Conservation (phyloP, 1,140 invertebrate genomes). For the Thereuonema tuberculata region DNA sequence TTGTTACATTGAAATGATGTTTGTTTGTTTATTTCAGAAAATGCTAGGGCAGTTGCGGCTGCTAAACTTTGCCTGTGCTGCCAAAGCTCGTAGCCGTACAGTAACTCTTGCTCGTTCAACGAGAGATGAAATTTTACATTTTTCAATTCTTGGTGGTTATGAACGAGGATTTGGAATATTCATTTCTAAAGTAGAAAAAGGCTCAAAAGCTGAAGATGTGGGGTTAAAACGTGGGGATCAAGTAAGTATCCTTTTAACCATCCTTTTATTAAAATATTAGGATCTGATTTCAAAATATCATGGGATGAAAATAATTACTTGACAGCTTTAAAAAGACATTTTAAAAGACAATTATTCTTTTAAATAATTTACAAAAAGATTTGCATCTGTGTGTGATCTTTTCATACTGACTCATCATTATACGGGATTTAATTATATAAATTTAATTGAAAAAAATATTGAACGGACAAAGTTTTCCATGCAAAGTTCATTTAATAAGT, state of each 20-base stretch:
- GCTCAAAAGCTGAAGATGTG: constrained; percentile 88
- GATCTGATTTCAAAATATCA: background rate
- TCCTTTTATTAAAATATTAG: background rate
- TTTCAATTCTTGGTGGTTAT: constrained; percentile 84
- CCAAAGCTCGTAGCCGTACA: constrained; percentile 81
- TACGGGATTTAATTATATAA: too few species aligned
- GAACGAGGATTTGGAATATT: constrained; percentile 86
- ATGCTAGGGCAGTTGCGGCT: constrained; percentile 44
- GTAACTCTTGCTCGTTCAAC: constrained; percentile 81
- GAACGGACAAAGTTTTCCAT: too few species aligned
- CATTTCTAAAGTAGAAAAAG: constrained; percentile 81
- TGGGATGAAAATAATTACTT: too few species aligned
- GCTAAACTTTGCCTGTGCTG: constrained; percentile 89
- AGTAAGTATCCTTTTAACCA: constrained; percentile 25
- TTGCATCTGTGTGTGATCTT: too few species aligned
- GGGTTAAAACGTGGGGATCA: constrained; percentile 95
- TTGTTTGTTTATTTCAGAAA: constrained; percentile 12
- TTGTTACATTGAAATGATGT: background rate
- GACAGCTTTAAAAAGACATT: too few species aligned
- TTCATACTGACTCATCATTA: too few species aligned
- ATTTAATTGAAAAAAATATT: too few species aligned
- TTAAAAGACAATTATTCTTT: too few species aligned
- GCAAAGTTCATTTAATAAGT: too few species aligned
- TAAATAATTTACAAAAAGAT: too few species aligned
- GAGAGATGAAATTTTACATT: constrained; percentile 81